Conservation (phyloP, 2,888 invertebrate species). For the Ophioninae sp. region DNA sequence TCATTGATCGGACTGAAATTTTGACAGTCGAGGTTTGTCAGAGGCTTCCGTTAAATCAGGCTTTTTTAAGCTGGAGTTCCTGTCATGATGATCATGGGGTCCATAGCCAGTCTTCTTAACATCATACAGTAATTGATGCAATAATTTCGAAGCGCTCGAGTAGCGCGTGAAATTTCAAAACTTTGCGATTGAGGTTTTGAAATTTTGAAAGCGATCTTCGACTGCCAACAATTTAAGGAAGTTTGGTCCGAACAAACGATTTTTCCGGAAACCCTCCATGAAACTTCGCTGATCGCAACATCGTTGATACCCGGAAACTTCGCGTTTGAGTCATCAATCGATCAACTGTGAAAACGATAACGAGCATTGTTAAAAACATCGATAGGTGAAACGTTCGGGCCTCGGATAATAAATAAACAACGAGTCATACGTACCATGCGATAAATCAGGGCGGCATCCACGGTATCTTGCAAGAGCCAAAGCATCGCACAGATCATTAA, state of each 20-base stretch:
- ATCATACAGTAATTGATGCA: no score
- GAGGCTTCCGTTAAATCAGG: no score
- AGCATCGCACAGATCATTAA: conserved; percentile 77
- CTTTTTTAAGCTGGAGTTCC: no score
- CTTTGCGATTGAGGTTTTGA: no score
- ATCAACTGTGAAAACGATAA: background rate
- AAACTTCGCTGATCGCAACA: background rate
- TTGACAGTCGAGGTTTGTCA: no score
- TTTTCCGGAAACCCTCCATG: background rate
- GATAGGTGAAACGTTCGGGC: background rate
- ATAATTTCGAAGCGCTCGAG: no score
- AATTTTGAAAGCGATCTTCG: no score
- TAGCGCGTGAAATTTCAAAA: no score
- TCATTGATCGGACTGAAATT: background rate
- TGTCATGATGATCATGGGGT: no score
- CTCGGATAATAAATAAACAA: conserved; percentile 63
- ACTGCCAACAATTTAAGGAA: no score
- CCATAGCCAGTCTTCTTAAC: no score
- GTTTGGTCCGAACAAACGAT: no score
- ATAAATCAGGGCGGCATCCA: conserved; percentile 75
- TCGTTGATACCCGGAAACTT: background rate
- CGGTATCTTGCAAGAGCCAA: conserved; percentile 77
- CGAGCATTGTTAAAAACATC: background rate
- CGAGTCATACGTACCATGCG: conserved; percentile 78
- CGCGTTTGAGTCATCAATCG: background rate